Base-by-base conservation (phyloP, 2,888 invertebrate species). In the Rhagium mordax region DNA sequence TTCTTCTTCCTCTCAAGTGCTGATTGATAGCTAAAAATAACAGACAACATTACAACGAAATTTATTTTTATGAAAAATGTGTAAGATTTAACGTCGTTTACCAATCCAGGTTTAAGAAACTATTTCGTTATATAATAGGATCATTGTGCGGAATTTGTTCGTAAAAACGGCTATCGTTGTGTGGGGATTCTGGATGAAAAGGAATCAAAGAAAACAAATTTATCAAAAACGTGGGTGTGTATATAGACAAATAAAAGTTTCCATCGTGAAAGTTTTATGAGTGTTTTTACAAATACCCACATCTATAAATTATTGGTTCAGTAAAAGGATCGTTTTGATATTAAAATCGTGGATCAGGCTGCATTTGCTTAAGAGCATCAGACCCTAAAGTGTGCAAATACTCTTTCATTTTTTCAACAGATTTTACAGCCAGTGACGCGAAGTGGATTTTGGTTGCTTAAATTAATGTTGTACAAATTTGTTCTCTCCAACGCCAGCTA, bases 151-250 rank as follows among this genome's bases (percentile, higher is more conserved):
- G 24, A 6, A 41, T n/a, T 41, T n/a, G 41, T 41, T 41, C 41
- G 41, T 41, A 41, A 41, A 41, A 41, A 41, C n/a, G n/a, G 41
- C 41, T 8, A 41, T 41, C 41, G 3, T 4, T n/a, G 13, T 41
- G 41, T 41, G 41, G 4, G 5, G 20, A 51, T 7, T 49, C 2
- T 5, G 51, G 8, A 20, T 51, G 18, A 51, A 51, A 51, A 2
- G 13, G 13, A 51, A 20, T 20, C 20, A 18, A 51, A 51, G 51
- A 51, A 51, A 51, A 51, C 51, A 51, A 51, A 51, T 51, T 51
- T 51, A 51, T 51, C 51, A 51, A 51, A 51, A 20, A 18, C 20
- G 20, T 20, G 51, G 15, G 20, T 51, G 18, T 51, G n/a, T 41
- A 20, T 49, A 49, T 20, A 51, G 51, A 51, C 20, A 51, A 20